Evolutionary conservation across 1,140 invertebrate genomes (phyloP), one percentile per base, ranked within the genome.

Genomic region (Tetramorium alpestre): DNA sequence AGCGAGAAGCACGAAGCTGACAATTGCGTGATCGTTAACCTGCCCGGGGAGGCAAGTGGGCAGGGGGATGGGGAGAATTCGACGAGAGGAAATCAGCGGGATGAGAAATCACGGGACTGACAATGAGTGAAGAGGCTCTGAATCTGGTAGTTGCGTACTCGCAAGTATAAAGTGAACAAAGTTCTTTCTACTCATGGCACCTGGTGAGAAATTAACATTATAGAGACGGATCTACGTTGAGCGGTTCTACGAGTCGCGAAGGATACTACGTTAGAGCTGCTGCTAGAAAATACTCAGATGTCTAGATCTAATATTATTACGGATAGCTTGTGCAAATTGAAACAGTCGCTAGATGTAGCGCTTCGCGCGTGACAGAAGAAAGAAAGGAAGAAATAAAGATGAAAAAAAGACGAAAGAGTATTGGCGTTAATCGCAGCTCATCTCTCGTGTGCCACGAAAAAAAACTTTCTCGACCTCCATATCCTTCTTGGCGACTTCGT

Each of bases 401-500:
- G 41, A 56, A 58, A 0, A 77, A 25, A 13, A 56, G 44, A 47
- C 8, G 51, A 54, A 88, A 60, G 85, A 76, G 38, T 54, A 54
- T 56, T 85, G 78, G 80, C 88, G 82, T 93, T 92, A 94, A 92
- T 93, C 92, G 91, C 92, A 93, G 91, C 87, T 77, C 69, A 69
- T 72, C 44, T 60, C 41, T 80, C 56, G 47, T 91, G 82, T 91
- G 58, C n/a, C 81, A 89, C 76, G 82, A 85, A 88, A 89, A 86
- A 84, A 86, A 88, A 89, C 87, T 86, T 58, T 91, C 58, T 93
- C 90, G 94, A 98, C 97, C 97, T 98, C 98, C 94, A 97, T 97
- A 95, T 98, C 98, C 97, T 98, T 99, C 96, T 97, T 97, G 95
- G 97, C 97, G 95, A 99, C 98, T 96, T 98, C 98, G 96, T 97